A percentile compares a stretch with the other conserved stretches of the same genome.
Evolutionary conservation across 2,113 vertebrate genomes (phyloP).

Genomic region (Elachura formosa): DNA sequence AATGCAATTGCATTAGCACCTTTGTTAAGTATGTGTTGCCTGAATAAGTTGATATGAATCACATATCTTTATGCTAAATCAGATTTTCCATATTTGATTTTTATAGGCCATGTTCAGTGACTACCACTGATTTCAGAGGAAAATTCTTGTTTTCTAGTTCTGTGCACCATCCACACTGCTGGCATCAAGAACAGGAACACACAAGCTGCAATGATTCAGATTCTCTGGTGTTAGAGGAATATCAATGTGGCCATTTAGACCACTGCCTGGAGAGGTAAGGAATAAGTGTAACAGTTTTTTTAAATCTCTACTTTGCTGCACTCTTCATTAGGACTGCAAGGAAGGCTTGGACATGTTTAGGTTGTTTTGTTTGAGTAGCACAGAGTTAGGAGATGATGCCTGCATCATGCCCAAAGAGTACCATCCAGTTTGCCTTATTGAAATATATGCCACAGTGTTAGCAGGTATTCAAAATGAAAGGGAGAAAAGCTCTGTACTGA

Average conservation of each 20-base stretch:
- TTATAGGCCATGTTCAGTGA: background rate
- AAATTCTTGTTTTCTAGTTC: constrained; percentile 32
- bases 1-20: background rate
- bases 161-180: constrained; percentile 61
- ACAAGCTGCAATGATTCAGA: background rate
- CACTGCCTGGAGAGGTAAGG: constrained; percentile 62
- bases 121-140: background rate
- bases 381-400: background rate
- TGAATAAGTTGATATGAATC: background rate
- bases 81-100: background rate
- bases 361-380: background rate
- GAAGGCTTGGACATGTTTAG: background rate
- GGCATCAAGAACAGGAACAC: constrained; percentile 80
- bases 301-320: background rate
- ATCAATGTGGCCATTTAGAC: background rate
- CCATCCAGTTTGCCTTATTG: background rate
- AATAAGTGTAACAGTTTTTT: background rate
- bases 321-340: background rate
- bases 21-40: background rate
- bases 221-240: background rate
- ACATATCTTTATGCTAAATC: fast-evolving
- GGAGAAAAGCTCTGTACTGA: background rate
- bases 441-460: background rate
- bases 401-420: background rate
- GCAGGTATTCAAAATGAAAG: background rate